A percentile compares a stretch with the other conserved stretches of the same genome.
phyloP scores from a whole-genome alignment of 2,888 invertebrate genomes.

The Drosophila phalerata region DNA sequence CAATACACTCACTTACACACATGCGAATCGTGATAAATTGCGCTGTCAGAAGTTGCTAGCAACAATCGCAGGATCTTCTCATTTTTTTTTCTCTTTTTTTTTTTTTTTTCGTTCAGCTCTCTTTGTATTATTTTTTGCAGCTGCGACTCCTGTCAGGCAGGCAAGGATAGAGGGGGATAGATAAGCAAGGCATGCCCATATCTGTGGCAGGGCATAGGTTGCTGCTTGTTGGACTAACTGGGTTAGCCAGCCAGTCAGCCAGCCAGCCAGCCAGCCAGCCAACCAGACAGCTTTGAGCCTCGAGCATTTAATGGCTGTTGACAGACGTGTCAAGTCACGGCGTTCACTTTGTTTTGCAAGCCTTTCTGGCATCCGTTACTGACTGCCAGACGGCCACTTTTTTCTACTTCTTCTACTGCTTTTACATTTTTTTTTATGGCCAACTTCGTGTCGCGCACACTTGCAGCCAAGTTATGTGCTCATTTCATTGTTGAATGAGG shows the following conservation, averaged over 20 bases:
- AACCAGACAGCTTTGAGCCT: conserved; percentile 49
- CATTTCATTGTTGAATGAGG: conserved; percentile 61
- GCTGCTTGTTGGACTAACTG: conserved; percentile 59
- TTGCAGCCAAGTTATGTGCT: conserved; percentile 70
- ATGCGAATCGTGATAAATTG: conserved; percentile 83
- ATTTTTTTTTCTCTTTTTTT: conserved; percentile 16
- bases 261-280: conserved; percentile 41
- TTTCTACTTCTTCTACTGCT: neutral
- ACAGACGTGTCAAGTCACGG: conserved; percentile 80
- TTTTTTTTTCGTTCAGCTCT: neutral
- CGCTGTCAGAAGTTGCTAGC: conserved; percentile 83
- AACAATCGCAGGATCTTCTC: conserved; percentile 66
- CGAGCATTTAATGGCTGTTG: conserved; percentile 82
- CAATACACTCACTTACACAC: conserved; percentile 47
- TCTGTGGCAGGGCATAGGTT: conserved; percentile 74
- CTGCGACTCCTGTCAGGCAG: conserved; percentile 49
- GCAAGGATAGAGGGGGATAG: neutral
- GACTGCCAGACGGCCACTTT: conserved; percentile 17
- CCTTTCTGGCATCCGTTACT: conserved; percentile 32
- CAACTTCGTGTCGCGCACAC: conserved; percentile 63
- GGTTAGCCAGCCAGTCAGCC: conserved; percentile 59
- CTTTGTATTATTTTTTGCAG: conserved; percentile 32
- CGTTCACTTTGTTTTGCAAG: conserved; percentile 58
- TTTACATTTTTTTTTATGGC: conserved; percentile 57
- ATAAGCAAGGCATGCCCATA: conserved; percentile 40